Conservation (phyloP, 1,140 invertebrate species). For the Campoletis sonorensis region DNA sequence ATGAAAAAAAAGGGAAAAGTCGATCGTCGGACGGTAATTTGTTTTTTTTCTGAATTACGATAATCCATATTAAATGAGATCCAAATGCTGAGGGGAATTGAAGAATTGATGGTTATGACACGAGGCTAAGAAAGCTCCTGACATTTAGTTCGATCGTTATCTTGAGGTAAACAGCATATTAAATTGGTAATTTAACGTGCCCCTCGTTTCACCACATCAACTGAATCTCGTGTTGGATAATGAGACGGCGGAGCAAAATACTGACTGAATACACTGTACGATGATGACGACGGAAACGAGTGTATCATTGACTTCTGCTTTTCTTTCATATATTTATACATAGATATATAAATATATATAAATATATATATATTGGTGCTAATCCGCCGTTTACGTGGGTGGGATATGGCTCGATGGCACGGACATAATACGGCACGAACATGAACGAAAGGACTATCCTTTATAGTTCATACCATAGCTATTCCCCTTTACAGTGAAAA, state of each 20-base stretch:
- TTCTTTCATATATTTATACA: too few species aligned
- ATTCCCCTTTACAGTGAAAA: not conserved
- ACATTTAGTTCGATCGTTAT: not conserved
- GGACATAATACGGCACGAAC: constrained; percentile 22
- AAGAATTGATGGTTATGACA: not conserved
- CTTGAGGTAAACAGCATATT: constrained; percentile 23
- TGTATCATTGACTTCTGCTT: constrained; percentile 36
- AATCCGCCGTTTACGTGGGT: constrained; percentile 34
- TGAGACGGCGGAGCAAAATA: constrained; percentile 37
- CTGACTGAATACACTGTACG: not conserved
- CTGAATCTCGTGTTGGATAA: constrained; percentile 6
- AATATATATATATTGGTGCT: not conserved
- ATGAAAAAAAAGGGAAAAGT: too few species aligned
- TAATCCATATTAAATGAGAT: too few species aligned
- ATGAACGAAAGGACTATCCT: not conserved
- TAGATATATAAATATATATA: constrained; percentile 15
- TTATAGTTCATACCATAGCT: constrained; percentile 2
- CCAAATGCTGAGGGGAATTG: not conserved
- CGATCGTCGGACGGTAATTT: too few species aligned
- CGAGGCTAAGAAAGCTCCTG: too few species aligned
- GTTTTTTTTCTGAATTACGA: too few species aligned
- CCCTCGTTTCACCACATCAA: not conserved
- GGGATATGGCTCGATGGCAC: constrained; percentile 12
- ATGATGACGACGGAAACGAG: not conserved
- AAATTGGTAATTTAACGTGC: constrained; percentile 24